Evolutionary conservation across 2,888 invertebrate genomes (phyloP).

Genomic region (Serripes groenlandicus): DNA sequence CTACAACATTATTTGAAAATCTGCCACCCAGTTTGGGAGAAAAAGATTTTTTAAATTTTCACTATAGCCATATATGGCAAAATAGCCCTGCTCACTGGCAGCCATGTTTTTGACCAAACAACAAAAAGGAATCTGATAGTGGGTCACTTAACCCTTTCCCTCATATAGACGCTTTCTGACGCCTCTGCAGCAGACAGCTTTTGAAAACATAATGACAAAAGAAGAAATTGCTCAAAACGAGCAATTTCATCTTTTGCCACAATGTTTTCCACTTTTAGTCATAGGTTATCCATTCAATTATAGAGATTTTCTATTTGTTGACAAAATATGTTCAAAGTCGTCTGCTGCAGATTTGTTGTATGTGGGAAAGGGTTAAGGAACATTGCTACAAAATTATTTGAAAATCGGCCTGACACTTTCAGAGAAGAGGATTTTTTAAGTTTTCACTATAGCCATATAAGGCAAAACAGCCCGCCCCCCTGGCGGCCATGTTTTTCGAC

Average conservation of each 20-base stretch:
- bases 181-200: background rate
- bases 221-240: background rate
- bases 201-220: background rate
- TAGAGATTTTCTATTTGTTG: background rate
- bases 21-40: too few species aligned
- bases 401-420: background rate
- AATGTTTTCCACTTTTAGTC: background rate
- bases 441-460: too few species aligned
- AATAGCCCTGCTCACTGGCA: background rate
- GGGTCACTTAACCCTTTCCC: background rate
- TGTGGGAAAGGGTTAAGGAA: background rate
- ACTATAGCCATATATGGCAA: too few species aligned
- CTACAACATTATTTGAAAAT: too few species aligned
- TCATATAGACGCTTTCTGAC: background rate
- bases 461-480: too few species aligned
- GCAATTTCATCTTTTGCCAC: background rate
- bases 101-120: background rate
- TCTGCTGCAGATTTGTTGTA: background rate
- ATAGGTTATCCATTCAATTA: too few species aligned
- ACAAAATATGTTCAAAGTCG: background rate
- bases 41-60: too few species aligned
- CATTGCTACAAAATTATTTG: background rate
- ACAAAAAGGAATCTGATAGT: too few species aligned
- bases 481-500: too few species aligned
- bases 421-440: too few species aligned